A percentile compares a stretch with the other conserved stretches of the same genome.
Conservation (phyloP, 2,797 vertebrate species). For the Pempheris klunzingeri region DNA sequence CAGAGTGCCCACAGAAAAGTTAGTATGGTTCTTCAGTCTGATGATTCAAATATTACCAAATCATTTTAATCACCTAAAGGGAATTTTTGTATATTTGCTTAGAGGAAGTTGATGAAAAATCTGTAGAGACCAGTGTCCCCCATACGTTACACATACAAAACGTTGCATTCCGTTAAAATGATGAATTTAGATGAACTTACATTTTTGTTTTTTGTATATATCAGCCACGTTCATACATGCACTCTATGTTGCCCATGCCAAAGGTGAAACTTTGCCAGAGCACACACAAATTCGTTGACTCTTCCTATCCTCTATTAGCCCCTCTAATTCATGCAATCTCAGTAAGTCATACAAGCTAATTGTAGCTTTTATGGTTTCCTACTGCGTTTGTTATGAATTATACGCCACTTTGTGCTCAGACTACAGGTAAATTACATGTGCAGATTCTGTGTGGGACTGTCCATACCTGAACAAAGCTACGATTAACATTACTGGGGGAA, state of each 20-base stretch:
- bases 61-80: neutral
- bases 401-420: conserved; percentile 7
- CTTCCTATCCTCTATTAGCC: conserved; percentile 4
- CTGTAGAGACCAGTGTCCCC: no score
- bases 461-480: conserved; percentile 21
- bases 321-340: conserved; percentile 12
- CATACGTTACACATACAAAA: neutral
- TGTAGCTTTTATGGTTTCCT: conserved; percentile 30
- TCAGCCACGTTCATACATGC: neutral
- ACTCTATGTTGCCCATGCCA: no score
- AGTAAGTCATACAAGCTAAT: conserved; percentile 28
- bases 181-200: neutral
- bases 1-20: neutral
- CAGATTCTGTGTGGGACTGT: neutral
- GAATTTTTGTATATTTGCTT: neutral
- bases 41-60: neutral
- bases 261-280: neutral
- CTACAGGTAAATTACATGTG: conserved; percentile 35
- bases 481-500: conserved; percentile 28
- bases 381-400: conserved; percentile 29
- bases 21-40: neutral
- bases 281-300: neutral
- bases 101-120: neutral
- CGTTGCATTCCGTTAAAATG: no score
- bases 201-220: neutral